These are phyloP conservation scores for Colinus virginianus DNA, from an alignment of 2,113 vertebrate genomes.

Conservation along the genomic window DNA sequence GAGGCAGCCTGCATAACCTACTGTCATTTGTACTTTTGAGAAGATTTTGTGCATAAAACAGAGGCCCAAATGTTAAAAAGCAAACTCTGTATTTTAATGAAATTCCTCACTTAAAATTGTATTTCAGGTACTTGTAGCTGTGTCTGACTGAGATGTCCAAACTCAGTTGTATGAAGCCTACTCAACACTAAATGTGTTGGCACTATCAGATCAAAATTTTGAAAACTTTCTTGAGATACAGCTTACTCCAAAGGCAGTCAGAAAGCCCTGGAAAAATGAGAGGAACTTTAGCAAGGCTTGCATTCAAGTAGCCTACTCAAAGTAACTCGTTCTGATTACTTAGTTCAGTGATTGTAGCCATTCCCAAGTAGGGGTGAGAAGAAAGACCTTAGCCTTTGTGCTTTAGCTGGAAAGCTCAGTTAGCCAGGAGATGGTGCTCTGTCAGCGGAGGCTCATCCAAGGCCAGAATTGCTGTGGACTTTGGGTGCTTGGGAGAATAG, in stretches of 20 bases:
- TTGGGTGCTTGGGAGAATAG: neutral
- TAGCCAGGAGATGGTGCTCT: neutral
- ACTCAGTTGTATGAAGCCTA: neutral
- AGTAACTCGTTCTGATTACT: neutral
- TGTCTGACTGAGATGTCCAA: neutral
- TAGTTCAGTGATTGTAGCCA: neutral
- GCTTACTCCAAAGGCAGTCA: neutral
- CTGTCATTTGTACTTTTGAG: conserved; percentile 30
- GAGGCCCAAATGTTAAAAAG: neutral
- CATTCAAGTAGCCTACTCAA: neutral
- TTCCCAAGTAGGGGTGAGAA: neutral
- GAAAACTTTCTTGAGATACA: neutral
- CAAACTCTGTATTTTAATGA: neutral
- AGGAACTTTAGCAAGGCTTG: neutral
- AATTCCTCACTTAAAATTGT: neutral
- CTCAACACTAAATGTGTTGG: neutral
- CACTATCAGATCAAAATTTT: neutral
- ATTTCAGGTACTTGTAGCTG: neutral
- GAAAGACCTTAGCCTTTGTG: neutral
- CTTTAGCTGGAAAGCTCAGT: neutral
- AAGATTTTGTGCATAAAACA: neutral
- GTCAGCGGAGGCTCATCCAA: neutral
- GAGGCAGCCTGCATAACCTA: conserved; percentile 34
- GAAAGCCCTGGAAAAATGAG: neutral
- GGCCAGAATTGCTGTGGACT: neutral